Evolutionary conservation across 37 sponge, comb jelly and placozoan species (phyloP), one percentile per base, ranked within the genome.

Genomic region (Halisarca cf. caerulea): DNA sequence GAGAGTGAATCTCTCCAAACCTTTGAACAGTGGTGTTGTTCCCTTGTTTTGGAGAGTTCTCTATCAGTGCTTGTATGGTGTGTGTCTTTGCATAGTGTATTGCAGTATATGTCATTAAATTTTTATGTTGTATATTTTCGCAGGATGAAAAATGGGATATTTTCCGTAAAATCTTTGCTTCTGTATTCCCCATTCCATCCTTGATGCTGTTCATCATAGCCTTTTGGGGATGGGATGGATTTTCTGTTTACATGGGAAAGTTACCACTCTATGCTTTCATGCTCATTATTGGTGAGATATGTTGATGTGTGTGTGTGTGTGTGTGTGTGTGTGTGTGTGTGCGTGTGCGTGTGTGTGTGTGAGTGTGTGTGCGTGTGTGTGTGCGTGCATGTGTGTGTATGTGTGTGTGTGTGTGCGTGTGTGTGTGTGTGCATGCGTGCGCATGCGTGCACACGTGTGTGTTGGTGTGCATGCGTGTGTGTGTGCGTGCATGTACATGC

Each of bases 81-180:
- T n/a, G n/a, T n/a, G n/a, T n/a, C n/a, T n/a, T n/a, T 55, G 17
- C 57, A 20, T 55, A 17, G 17, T 55, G 11, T 55, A 55, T 55
- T 55, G 17, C 17, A 11, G 17, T 17, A 3, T 43, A 5, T 28
- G 20, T 62, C 6, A 20, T 1, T 66, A 32, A 17, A 32, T 20
- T 64, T 25, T n/a, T n/a, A n/a, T n/a, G n/a, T n/a, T n/a, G n/a
- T n/a, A n/a, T n/a, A n/a, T n/a, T 41, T 6, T 23, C 36, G 64
- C 73, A 95, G 96, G 89, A 93, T 74, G 86, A 71, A 0, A 39
- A 88, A 32, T 95, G 96, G 96, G 85, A 94, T 32, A 18, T 34
- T 21, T 89, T 74, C 82, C 88, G 89, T 39, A 82, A 81, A 15
- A 72, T 34, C 32, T 95, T 95, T 88, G 96, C 86, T 3, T 82